phyloP scores from a whole-genome alignment of 1,140 invertebrate genomes.

The Diploscapter pachys region DNA sequence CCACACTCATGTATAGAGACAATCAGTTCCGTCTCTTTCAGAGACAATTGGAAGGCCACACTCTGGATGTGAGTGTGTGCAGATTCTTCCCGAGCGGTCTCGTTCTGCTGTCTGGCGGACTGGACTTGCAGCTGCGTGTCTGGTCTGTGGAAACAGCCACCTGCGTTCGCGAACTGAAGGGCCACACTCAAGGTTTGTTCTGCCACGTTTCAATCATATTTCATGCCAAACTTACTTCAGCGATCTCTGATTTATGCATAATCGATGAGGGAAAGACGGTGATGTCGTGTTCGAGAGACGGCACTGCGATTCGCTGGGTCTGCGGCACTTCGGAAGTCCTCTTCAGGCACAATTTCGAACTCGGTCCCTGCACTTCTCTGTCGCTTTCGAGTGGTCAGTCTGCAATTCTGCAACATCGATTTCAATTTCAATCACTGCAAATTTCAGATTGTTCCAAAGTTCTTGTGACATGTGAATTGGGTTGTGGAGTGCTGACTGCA shows the following conservation, averaged over 20 bases:
- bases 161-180: conserved; percentile 69
- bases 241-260: conserved; percentile 69
- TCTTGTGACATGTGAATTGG: conserved; percentile 9
- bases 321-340: conserved; percentile 68
- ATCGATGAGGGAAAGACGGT: conserved; percentile 72
- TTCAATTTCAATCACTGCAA: conserved; percentile 14
- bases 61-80: conserved; percentile 70
- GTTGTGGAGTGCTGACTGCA: no score
- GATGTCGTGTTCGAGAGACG: conserved; percentile 72
- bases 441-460: conserved; percentile 15
- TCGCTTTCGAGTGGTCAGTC: conserved; percentile 32
- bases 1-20: neutral
- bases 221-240: conserved; percentile 44
- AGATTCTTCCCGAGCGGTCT: conserved; percentile 72
- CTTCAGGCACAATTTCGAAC: conserved; percentile 62
- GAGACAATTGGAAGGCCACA: conserved; percentile 66
- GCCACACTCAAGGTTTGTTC: conserved; percentile 63
- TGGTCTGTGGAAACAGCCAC: conserved; percentile 71
- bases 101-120: conserved; percentile 70
- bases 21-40: conserved; percentile 11
- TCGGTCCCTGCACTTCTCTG: conserved; percentile 63
- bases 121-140: conserved; percentile 71
- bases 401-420: conserved; percentile 49
- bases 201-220: neutral
- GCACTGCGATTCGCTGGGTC: conserved; percentile 71